Evolutionary conservation across 2,888 invertebrate genomes (phyloP).

Genomic region (Molanna angustata): DNA sequence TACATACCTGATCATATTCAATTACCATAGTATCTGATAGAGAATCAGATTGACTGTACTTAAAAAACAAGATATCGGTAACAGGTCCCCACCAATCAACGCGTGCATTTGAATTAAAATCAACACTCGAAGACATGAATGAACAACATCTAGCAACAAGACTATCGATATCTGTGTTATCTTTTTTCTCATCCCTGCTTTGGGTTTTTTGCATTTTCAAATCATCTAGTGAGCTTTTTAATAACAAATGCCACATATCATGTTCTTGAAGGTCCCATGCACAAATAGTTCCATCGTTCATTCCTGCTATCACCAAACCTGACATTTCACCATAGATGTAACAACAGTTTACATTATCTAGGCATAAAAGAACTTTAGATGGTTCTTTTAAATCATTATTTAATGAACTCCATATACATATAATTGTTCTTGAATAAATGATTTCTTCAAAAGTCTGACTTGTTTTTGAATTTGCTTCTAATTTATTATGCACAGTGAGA

Average conservation of each 20-base stretch:
- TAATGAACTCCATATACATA: conserved; percentile 34
- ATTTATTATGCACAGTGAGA: conserved; percentile 18
- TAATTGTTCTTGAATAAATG: conserved; percentile 11
- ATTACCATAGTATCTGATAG: background rate
- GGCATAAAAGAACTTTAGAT: conserved; percentile 38
- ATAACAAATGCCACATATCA: conserved; percentile 19
- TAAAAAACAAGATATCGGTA: conserved; percentile 21
- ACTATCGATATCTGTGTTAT: background rate
- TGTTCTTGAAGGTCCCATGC: conserved; percentile 28
- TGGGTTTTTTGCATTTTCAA: background rate
- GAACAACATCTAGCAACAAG: conserved; percentile 12
- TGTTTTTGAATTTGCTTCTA: background rate
- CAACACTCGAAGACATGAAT: conserved; percentile 10
- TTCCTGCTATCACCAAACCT: conserved; percentile 46
- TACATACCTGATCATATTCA: conserved; percentile 34
- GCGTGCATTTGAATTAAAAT: conserved; percentile 2
- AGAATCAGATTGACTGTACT: background rate
- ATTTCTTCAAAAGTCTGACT: background rate
- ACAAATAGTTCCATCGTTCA: conserved; percentile 40
- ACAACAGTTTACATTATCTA: conserved; percentile 43
- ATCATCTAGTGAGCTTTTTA: background rate
- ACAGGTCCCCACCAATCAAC: conserved; percentile 15
- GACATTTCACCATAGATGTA: conserved; percentile 42
- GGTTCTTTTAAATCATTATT: conserved; percentile 37
- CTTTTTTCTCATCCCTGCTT: background rate